phyloP scores from a whole-genome alignment of 2,888 invertebrate genomes.

The Pammene aurita region DNA sequence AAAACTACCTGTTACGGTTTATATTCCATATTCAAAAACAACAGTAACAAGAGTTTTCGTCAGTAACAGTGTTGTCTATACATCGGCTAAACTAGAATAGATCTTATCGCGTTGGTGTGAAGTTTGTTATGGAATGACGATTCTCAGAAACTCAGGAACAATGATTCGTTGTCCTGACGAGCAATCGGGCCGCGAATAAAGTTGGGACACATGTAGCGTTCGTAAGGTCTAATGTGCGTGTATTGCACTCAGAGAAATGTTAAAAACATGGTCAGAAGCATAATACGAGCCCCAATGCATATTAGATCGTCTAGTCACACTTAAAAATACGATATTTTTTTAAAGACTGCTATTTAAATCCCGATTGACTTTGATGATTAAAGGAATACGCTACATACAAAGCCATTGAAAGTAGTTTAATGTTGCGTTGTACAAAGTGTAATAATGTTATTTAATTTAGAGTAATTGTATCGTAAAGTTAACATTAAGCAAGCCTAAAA shows the following conservation, averaged over 20 bases:
- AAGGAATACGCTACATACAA: no score
- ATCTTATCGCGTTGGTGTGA: background rate
- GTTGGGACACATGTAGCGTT: slow-evolving; percentile 29
- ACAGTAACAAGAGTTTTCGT: background rate
- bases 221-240: background rate
- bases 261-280: no score
- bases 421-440: no score
- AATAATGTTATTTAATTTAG: no score
- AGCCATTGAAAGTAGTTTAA: no score
- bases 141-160: slow-evolving; percentile 4
- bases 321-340: no score
- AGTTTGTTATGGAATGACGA: background rate
- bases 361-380: no score
- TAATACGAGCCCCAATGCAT: no score
- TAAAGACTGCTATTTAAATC: no score
- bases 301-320: no score
- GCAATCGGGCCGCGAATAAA: slow-evolving; percentile 31
- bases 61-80: background rate
- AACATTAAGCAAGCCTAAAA: no score
- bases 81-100: background rate
- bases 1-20: background rate
- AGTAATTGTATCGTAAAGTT: no score
- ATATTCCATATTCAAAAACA: background rate
- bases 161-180: slow-evolving; percentile 33
- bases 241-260: background rate